Conservation (phyloP, 2,113 vertebrate genomes). For the Channa argus region DNA sequence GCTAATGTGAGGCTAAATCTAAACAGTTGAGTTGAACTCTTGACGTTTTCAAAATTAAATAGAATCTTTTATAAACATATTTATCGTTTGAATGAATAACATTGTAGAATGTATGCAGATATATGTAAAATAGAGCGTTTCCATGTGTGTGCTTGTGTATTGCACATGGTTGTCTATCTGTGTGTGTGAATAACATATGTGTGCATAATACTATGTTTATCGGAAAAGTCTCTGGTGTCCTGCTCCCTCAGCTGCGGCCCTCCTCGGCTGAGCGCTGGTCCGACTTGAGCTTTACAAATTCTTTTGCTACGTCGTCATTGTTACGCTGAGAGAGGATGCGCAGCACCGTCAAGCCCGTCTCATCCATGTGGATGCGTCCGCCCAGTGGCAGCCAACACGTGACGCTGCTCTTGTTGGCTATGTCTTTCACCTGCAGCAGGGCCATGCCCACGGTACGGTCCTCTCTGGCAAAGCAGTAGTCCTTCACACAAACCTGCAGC, state of each 20-base stretch:
- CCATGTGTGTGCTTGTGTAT: constrained; percentile 70
- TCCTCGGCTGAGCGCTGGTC: constrained; percentile 96
- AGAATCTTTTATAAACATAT: constrained; percentile 47
- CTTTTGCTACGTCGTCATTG: constrained; percentile 97
- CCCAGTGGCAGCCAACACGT: constrained; percentile 95
- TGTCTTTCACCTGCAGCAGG: constrained; percentile 92
- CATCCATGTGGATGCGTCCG: constrained; percentile 95
- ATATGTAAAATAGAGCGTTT: constrained; percentile 66
- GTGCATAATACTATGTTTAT: constrained; percentile 48
- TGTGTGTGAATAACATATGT: constrained; percentile 49
- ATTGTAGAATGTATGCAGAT: constrained; percentile 74
- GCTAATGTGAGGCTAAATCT: constrained; percentile 28
- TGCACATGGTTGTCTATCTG: constrained; percentile 58
- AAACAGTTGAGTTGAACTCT: constrained; percentile 24
- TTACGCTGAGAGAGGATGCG: constrained; percentile 97
- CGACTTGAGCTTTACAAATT: constrained; percentile 97
- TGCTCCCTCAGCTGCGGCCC: constrained; percentile 81
- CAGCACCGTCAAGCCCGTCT: constrained; percentile 96
- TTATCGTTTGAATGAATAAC: constrained; percentile 71
- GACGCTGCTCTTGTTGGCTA: constrained; percentile 86
- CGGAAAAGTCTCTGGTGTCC: constrained; percentile 33
- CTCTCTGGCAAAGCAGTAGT: constrained; percentile 98
- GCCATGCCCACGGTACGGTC: constrained; percentile 93
- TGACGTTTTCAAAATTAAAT: constrained; percentile 39
- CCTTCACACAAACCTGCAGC: constrained; percentile 97